Evolutionary conservation across 1,140 invertebrate species (phyloP), one percentile per base, ranked within the genome.

Genomic region (Calephelis virginiensis): DNA sequence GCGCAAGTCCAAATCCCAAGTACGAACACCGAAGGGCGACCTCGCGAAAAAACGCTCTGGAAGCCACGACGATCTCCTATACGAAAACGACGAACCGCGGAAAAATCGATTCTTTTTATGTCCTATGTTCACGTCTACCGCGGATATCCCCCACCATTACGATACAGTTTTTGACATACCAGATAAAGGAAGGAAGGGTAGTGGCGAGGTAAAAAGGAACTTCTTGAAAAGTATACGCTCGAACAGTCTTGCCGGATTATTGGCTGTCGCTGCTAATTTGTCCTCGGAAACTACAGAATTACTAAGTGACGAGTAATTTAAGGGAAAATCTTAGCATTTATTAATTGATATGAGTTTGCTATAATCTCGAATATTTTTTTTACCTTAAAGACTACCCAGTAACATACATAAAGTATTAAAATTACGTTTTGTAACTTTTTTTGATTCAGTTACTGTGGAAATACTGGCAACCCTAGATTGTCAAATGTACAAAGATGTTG

Each of bases 11-110:
- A 82, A 83, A 67, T 88, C 85, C 9, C 79, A 80, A 68, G 75
- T 81, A 6, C 78, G 84, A 37, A 63, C 69, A 45, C 74, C 68
- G 28, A 74, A 75, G 60, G 61, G 66, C 63, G 73, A 74, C 13
- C 69, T 73, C 28, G 72, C 74, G 40, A 76, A 80, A 66, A 86
- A 83, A 45, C 78, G 86, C 43, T 70, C 72, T 78, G 85, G 83
- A 70, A 78, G 74, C 69, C 83, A 86, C 81, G 86, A 89, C 81
- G 83, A 84, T 71, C 77, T 86, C 13, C 82, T 82, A n/a, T 74
- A 76, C 74, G 80, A 80, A 53, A 75, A 75, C 72, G 67, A 67
- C 43, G 74, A 77, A 38, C 81, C 82, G 17, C 64, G 75, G 2
- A 68, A 68, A 49, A 79, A 78, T 60, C 63, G 72, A 8, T 82